Conservation (phyloP, 37 sponge, comb jelly and placozoan species). For the Eunapius fragilis region DNA sequence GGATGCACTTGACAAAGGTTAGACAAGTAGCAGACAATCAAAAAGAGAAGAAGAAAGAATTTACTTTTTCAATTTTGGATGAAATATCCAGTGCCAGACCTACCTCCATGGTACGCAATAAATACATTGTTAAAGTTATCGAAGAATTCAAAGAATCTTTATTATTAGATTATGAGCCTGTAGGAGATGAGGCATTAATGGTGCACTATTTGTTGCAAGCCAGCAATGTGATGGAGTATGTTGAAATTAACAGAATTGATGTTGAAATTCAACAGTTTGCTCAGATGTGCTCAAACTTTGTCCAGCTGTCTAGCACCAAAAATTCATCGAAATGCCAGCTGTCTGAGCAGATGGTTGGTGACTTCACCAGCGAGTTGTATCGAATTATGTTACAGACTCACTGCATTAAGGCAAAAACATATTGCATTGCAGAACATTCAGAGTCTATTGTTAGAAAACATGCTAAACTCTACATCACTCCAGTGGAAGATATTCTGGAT, state of each 20-base stretch:
- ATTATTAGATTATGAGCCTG: neutral
- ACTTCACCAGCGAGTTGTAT: slow-evolving; percentile 20
- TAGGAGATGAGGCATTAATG: neutral
- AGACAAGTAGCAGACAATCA: neutral
- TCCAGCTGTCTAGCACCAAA: neutral
- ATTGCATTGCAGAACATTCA: neutral
- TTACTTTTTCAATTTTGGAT: neutral
- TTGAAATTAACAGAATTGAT: neutral
- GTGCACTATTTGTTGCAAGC: neutral
- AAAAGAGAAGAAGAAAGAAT: neutral
- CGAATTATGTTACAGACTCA: neutral
- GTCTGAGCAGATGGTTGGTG: slow-evolving; percentile 27
- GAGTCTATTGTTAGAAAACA: neutral
- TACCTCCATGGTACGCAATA: neutral
- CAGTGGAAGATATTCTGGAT: neutral
- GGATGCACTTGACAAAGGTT: slow-evolving; percentile 4
- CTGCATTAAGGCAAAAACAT: neutral
- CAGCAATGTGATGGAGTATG: neutral
- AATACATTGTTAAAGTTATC: neutral
- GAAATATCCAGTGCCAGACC: neutral
- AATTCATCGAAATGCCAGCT: slow-evolving; percentile 1
- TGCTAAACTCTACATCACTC: neutral
- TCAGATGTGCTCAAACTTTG: neutral
- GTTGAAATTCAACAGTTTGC: neutral
- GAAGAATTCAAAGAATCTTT: neutral